These are phyloP conservation scores for Eonycteris spelaea DNA, from an alignment of 2,113 vertebrate genomes.

Conservation along the genomic window DNA sequence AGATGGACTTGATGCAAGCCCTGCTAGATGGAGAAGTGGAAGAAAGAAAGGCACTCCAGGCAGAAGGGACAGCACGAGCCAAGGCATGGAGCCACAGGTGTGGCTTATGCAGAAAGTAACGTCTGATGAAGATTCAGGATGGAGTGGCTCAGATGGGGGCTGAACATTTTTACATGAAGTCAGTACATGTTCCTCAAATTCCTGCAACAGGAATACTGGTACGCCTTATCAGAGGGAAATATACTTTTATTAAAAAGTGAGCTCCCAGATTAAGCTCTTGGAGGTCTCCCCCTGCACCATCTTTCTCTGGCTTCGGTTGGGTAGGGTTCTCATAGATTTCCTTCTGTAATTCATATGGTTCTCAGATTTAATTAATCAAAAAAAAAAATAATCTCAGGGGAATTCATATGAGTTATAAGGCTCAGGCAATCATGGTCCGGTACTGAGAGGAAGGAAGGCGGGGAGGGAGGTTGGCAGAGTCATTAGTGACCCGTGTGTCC, in stretches of 20 bases:
- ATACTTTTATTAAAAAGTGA: neutral
- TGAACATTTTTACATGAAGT: neutral
- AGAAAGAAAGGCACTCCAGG: neutral
- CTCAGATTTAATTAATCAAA: neutral
- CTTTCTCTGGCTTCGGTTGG: neutral
- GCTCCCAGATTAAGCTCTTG: neutral
- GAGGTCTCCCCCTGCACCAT: neutral
- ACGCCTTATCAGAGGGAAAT: neutral
- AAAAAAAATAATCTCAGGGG: neutral
- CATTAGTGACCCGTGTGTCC: neutral
- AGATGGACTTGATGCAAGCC: neutral
- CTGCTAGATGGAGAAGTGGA: neutral
- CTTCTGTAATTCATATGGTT: neutral
- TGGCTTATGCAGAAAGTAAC: neutral
- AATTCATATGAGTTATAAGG: neutral
- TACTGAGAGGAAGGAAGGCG: neutral
- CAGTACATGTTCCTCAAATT: neutral
- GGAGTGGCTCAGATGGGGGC: neutral
- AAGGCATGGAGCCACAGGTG: neutral
- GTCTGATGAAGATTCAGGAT: neutral
- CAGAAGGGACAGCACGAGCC: neutral
- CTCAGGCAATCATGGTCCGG: neutral
- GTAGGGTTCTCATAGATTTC: neutral
- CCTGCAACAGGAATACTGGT: neutral
- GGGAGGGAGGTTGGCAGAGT: neutral